Conservation (phyloP, 1,140 invertebrate species). For the Aphidius ervi region DNA sequence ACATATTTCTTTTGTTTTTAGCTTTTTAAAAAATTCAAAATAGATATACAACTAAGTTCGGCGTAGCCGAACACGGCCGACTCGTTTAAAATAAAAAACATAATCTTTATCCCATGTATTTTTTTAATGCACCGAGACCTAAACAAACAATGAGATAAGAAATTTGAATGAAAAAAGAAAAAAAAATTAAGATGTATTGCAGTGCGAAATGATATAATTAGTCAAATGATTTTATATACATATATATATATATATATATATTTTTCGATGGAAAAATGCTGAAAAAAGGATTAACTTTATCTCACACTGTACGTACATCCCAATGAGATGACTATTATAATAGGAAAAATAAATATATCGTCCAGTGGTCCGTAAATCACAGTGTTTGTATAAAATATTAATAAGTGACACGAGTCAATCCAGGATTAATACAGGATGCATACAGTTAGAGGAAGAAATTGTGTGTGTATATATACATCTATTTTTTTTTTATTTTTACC, state of each 20-base stretch:
- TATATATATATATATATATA: too few species aligned
- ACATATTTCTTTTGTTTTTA: too few species aligned
- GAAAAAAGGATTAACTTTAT: background rate
- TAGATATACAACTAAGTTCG: too few species aligned
- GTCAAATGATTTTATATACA: background rate
- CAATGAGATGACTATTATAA: conserved; percentile 1
- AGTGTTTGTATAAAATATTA: conserved; percentile 56
- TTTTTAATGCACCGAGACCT: background rate
- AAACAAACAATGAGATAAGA: background rate
- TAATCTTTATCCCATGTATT: background rate
- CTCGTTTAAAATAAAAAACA: too few species aligned
- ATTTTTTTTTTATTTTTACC: background rate
- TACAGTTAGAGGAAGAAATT: conserved; percentile 12
- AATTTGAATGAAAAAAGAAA: background rate
- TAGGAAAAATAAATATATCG: conserved; percentile 1
- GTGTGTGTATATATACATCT: background rate
- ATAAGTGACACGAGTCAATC: conserved; percentile 56
- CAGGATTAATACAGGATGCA: conserved; percentile 46
- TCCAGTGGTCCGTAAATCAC: conserved; percentile 43
- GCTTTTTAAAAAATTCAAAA: too few species aligned
- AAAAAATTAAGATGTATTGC: conserved; percentile 4
- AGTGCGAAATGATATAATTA: conserved; percentile 14
- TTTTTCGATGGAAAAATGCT: background rate
- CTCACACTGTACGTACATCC: background rate
- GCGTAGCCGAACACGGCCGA: too few species aligned